Evolutionary conservation across 2,113 vertebrate species (phyloP), one percentile per base, ranked within the genome.

Genomic region (Heliornis fulica): DNA sequence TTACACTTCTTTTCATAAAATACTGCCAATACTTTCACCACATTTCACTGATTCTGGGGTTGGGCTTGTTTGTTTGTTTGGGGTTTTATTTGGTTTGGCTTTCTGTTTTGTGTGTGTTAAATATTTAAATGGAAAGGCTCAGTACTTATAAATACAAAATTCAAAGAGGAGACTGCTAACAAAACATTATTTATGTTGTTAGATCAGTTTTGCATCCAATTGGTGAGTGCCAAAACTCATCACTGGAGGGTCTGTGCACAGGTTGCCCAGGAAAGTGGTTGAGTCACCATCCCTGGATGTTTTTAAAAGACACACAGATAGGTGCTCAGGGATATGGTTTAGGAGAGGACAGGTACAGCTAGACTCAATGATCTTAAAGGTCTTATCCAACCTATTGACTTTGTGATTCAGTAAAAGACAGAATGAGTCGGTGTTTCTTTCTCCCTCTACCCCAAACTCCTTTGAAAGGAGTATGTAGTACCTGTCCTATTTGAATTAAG

Each of bases 41-140:
- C 17, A 59, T 80, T 54, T 54, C 23, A 84, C 17, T 0, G 0
- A 34, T 45, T 41, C 31, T 43, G 5, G 4, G 29, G 0, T 2
- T 48, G 4, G 29, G 0, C 2, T 48, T 63, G 22, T 63, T 28
- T 11, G 4, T 32, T 56, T 59, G 17, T 32, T 54, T 41, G 32
- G 45, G 9, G 2, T 14, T 19, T 29, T 61, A 6, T 2, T 51
- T 6, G 15, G 29, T 50, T 36, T 69, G 32, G 19, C 20, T 46
- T 46, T 46, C 20, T 9, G 20, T 46, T 46, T 46, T 46, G 46
- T 46, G 46, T 10, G 46, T n/a, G n/a, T n/a, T n/a, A n/a, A 51
- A 48, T 53, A 34, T 32, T 54, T 20, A 48, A 68, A 74, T 48
- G 5, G 63, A 78, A 51, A 61, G n/a, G 11, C 21, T 38, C 31